Percentiles rank a stretch among this genome's conserved stretches.
Conservation (phyloP, 2,888 invertebrate genomes). For the Lithophane socia region DNA sequence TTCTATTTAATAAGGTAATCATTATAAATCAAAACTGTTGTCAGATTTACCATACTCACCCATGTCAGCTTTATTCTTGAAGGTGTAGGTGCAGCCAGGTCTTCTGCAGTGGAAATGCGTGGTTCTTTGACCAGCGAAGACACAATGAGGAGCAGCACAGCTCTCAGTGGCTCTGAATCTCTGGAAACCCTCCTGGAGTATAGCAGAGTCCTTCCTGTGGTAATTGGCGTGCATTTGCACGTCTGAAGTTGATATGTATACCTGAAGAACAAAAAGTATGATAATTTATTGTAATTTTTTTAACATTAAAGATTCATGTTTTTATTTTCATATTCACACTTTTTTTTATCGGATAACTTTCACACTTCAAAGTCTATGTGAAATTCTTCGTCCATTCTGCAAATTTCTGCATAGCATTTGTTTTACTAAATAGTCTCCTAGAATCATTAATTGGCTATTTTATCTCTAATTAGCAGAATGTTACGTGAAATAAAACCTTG, state of each 20-base stretch:
- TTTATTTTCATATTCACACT: neutral
- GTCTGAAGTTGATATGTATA: conserved; percentile 99
- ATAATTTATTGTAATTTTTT: neutral
- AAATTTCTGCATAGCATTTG: neutral
- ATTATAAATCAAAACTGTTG: conserved; percentile 25
- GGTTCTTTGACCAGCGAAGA: conserved; percentile 98
- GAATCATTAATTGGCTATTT: conserved; percentile 27
- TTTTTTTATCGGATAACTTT: neutral
- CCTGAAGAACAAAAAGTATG: conserved; percentile 81
- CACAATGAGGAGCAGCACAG: conserved; percentile 97
- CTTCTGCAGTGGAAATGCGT: conserved; percentile 99
- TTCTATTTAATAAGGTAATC: neutral
- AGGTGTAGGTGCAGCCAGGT: conserved; percentile 97
- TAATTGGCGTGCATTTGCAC: conserved; percentile 99
- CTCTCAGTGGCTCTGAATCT: conserved; percentile 98
- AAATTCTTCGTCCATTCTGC: neutral
- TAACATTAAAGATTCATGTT: neutral
- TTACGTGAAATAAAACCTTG: neutral
- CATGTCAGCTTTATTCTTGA: conserved; percentile 99
- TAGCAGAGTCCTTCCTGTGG: conserved; percentile 99
- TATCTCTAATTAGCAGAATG: neutral
- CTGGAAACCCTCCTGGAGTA: conserved; percentile 99
- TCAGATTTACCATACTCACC: conserved; percentile 91
- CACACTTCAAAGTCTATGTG: neutral
- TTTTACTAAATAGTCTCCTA: neutral